Base-by-base conservation (phyloP, 2,113 vertebrate genomes). In the Cephalopholis sonnerati region DNA sequence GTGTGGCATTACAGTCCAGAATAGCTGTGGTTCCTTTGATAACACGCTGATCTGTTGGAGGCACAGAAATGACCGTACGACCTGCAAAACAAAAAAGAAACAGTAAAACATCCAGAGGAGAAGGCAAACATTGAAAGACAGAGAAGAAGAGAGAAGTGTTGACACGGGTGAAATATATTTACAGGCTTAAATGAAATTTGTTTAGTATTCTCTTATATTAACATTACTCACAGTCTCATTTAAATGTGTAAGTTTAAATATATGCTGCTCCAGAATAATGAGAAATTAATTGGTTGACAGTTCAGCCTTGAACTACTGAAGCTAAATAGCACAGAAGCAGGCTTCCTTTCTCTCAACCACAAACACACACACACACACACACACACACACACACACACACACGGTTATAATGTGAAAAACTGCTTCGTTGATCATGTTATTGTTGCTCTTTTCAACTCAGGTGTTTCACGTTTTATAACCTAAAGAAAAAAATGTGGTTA, bases 21-120 rank as follows among this genome's bases (percentile, higher is more conserved):
- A 93, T 83, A 5, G 97, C 98, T 0, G 96, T 98, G 64, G 98
- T 99, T 64, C 98, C 98, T 93, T 99, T 99, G 90, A 99, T 99
- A 81, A 98, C 98, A 3, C 97, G 97, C 63, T 91, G 96, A 81
- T 99, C 96, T 78, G 96, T 90, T 0, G 98, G 98, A 80, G 96
- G 96, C 48, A 88, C 91, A 17, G 97, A 93, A 65, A 99, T 97
- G 84, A 84, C 90, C 0, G 98, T 99, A 5, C 97, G 96, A 87
- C 96, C 98, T 99, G 95, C n/a, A 93, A 91, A 50, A 22, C 22
- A 53, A 22, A 1, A 18, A 24, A 39, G 7, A 54, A 9, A 54
- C 69, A 62, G 3, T 61, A 12, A 27, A 24, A 50, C 46, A 50
- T 41, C 6, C 50, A 77, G 24, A 64, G 51, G 67, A 48, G 20